Evolutionary conservation across 2,113 vertebrate genomes (phyloP).

Genomic region (Dicrurus megarhynchus): DNA sequence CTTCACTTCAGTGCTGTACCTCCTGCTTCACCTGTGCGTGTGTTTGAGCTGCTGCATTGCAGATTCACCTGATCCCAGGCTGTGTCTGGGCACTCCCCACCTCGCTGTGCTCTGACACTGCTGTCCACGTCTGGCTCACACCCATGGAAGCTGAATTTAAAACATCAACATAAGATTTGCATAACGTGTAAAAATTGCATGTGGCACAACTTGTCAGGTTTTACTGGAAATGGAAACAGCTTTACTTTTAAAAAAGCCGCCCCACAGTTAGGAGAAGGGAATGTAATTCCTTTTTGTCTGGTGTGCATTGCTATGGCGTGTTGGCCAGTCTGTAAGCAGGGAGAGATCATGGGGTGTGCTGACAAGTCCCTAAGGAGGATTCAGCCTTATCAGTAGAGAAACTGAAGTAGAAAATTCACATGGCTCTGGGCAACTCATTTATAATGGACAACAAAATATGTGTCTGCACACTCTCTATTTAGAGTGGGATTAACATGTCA

Average conservation of each 20-base stretch:
- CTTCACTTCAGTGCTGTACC: neutral
- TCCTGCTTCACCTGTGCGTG: fast-evolving
- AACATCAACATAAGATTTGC: neutral
- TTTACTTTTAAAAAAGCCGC: neutral
- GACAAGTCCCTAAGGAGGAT: neutral
- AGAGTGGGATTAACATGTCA: neutral
- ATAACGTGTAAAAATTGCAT: neutral
- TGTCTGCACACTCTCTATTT: neutral
- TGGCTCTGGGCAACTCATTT: neutral
- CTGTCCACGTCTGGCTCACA: neutral
- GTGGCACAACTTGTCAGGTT: neutral
- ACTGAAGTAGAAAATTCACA: neutral
- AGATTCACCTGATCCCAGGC: neutral
- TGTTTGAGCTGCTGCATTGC: neutral
- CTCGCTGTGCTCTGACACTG: neutral
- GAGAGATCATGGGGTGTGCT: neutral
- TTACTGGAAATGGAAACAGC: neutral
- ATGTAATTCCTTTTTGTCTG: neutral
- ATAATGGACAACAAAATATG: neutral
- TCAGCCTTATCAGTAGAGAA: neutral
- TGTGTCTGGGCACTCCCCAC: neutral
- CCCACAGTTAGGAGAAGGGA: neutral
- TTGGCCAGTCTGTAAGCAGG: neutral
- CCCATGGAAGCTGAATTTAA: neutral
- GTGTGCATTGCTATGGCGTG: fast-evolving